phyloP scores from a whole-genome alignment of 2,888 invertebrate species.

The Chorisops tibialis region DNA sequence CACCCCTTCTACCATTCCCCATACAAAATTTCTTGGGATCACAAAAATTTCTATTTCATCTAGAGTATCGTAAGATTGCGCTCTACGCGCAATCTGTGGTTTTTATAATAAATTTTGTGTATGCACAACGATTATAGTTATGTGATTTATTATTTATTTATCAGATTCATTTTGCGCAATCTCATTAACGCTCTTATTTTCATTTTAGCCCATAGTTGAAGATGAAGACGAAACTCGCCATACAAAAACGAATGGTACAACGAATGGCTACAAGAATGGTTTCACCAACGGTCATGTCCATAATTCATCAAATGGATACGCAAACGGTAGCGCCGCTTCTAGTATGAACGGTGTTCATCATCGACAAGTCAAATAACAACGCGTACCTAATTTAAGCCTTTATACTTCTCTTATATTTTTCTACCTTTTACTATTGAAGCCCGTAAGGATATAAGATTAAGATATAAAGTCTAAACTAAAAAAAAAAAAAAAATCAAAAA shows the following conservation, averaged over 20 bases:
- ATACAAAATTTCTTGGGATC: no score
- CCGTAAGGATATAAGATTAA: neutral
- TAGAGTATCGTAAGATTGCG: no score
- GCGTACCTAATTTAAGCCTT: slow-evolving; percentile 38
- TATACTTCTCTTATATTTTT: slow-evolving; percentile 34
- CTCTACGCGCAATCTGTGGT: no score
- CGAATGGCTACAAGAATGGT: slow-evolving; percentile 42
- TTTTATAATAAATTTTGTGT: no score
- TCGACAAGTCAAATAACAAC: slow-evolving; percentile 52
- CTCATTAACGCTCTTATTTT: slow-evolving; percentile 30
- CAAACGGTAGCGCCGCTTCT: slow-evolving; percentile 25
- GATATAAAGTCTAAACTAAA: neutral
- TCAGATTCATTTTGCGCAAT: no score
- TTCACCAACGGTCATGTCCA: slow-evolving; percentile 43
- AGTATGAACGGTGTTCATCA: slow-evolving; percentile 52
- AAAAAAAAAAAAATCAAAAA: neutral
- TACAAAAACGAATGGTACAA: slow-evolving; percentile 39
- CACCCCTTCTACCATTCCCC: no score
- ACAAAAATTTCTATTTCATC: no score
- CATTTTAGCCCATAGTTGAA: slow-evolving; percentile 61
- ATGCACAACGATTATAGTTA: no score
- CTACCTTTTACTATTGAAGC: slow-evolving; percentile 24
- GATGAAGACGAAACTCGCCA: slow-evolving; percentile 52
- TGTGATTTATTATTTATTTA: no score
- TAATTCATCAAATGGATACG: slow-evolving; percentile 39